These are phyloP conservation scores for Caenorhabditis sinica DNA, from an alignment of 2,888 invertebrate genomes.

Conservation along the genomic window DNA sequence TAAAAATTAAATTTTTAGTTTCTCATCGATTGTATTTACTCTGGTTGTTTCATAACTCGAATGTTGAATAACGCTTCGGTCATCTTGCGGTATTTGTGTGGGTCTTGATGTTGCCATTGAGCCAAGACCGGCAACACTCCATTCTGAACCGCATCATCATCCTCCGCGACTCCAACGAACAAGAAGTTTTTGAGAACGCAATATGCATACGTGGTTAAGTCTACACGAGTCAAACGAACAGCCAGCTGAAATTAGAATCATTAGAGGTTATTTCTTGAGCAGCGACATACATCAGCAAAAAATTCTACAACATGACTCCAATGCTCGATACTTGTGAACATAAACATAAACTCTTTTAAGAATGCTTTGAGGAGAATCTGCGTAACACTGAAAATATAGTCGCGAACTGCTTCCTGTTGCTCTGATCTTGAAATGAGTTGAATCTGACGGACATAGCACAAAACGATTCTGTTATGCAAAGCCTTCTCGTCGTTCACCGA, in stretches of 20 bases:
- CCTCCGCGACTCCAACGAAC: conserved; percentile 42
- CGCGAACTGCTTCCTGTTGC: not conserved
- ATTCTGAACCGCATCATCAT: conserved; percentile 44
- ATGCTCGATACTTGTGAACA: conserved; percentile 16
- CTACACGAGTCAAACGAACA: conserved; percentile 7
- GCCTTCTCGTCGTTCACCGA: conserved; percentile 42
- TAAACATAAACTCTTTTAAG: conserved; percentile 7
- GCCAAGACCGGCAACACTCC: conserved; percentile 46
- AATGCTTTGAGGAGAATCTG: conserved; percentile 43
- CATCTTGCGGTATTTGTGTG: conserved; percentile 27
- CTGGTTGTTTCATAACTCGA: conserved; percentile 15
- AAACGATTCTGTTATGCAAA: conserved; percentile 33
- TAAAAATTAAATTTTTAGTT: not conserved
- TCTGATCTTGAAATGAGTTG: conserved; percentile 41
- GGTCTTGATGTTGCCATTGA: conserved; percentile 31
- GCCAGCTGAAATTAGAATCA: conserved; percentile 30
- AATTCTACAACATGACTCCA: conserved; percentile 51
- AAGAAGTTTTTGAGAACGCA: conserved; percentile 34
- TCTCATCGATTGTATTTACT: conserved; percentile 3
- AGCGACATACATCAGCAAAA: conserved; percentile 32
- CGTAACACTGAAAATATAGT: conserved; percentile 41
- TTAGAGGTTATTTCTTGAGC: not conserved
- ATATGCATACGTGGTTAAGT: not conserved
- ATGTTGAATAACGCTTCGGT: conserved; percentile 43
- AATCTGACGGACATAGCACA: conserved; percentile 45